phyloP scores from a whole-genome alignment of 2,113 vertebrate species.

The Oryzias woworae region DNA sequence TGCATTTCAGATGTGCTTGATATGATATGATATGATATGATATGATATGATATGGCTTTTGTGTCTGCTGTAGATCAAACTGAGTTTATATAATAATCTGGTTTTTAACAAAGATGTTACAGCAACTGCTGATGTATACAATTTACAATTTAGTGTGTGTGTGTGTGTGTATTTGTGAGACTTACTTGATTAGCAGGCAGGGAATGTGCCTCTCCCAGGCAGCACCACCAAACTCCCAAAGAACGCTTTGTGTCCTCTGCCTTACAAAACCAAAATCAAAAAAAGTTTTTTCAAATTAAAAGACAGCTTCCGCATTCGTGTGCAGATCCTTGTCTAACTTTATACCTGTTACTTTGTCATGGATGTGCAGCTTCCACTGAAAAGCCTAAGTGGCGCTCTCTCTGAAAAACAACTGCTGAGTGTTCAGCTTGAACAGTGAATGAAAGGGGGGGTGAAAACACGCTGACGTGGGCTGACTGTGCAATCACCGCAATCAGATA shows the following conservation, averaged over 20 bases:
- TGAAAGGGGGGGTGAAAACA: not conserved
- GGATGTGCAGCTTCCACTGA: slow-evolving; percentile 39
- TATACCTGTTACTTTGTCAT: slow-evolving; percentile 36
- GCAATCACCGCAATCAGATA: not conserved
- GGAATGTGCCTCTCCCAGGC: slow-evolving; percentile 38
- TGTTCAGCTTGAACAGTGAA: not conserved
- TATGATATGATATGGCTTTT: too few species aligned
- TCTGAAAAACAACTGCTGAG: slow-evolving; percentile 5
- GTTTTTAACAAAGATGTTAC: too few species aligned
- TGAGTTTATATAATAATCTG: too few species aligned
- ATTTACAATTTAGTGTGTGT: not conserved
- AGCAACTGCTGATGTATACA: too few species aligned
- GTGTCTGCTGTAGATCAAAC: too few species aligned
- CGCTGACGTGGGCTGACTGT: not conserved
- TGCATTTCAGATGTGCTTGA: too few species aligned
- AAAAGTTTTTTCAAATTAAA: slow-evolving; percentile 33
- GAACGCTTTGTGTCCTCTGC: slow-evolving; percentile 51
- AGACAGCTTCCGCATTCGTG: slow-evolving; percentile 28
- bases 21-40: too few species aligned
- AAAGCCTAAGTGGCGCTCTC: slow-evolving; percentile 19
- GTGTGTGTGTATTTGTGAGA: slow-evolving; percentile 4
- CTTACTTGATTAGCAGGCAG: slow-evolving; percentile 54
- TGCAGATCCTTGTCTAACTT: slow-evolving; percentile 38
- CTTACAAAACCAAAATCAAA: slow-evolving; percentile 29
- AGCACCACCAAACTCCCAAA: slow-evolving; percentile 36